Evolutionary conservation across 1,140 invertebrate species (phyloP).

Genomic region (Mamestra configurata): DNA sequence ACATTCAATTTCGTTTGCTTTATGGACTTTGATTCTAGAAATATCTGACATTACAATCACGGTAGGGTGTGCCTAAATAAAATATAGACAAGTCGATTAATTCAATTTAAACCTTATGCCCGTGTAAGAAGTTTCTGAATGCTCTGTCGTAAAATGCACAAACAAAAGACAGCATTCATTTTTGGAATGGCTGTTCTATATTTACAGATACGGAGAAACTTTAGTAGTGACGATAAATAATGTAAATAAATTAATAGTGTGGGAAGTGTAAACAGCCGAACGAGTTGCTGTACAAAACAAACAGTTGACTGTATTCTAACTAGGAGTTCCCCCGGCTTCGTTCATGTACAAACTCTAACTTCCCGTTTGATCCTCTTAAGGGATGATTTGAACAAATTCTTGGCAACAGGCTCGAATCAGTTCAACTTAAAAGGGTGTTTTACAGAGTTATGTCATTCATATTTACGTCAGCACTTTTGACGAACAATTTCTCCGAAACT

Average conservation of each 20-base stretch:
- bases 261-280: background rate
- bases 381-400: background rate
- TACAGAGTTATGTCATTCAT: background rate
- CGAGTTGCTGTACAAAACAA: background rate
- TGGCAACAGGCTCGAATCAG: background rate
- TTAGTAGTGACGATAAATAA: background rate
- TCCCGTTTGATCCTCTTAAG: background rate
- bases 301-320: background rate
- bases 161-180: no score
- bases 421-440: background rate
- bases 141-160: no score
- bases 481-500: background rate
- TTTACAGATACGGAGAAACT: background rate
- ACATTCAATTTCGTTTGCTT: no score
- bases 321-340: background rate
- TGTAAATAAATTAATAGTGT: constrained; percentile 14
- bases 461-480: background rate
- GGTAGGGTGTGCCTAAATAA: background rate
- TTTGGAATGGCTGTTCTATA: background rate
- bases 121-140: no score
- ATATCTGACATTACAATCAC: no score
- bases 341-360: background rate
- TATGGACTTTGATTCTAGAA: background rate
- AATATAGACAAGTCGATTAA: no score
- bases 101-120: no score